phyloP scores from a whole-genome alignment of 2,888 invertebrate genomes.

The Didymodactylos carnosus region DNA sequence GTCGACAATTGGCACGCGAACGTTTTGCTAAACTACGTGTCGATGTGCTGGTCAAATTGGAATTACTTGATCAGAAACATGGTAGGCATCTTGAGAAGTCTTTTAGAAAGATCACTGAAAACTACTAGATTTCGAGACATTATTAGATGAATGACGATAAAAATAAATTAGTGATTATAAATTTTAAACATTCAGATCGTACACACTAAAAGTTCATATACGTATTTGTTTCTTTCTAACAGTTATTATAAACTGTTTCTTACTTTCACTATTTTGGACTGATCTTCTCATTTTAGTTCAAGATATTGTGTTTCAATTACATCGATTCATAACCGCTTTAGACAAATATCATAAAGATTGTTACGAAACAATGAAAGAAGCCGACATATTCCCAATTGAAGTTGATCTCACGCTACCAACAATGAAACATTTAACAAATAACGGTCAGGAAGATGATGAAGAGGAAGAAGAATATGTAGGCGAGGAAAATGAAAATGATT shows the following conservation, averaged over 20 bases:
- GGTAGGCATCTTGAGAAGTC: too few relatives aligned
- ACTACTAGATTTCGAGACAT: too few relatives aligned
- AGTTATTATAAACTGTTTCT: neutral
- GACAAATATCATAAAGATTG: slow-evolving; percentile 56
- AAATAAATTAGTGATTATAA: neutral
- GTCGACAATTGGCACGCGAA: slow-evolving; percentile 74
- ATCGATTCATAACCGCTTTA: slow-evolving; percentile 62
- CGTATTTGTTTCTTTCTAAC: neutral
- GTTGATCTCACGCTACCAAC: slow-evolving; percentile 49
- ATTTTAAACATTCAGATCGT: too few relatives aligned
- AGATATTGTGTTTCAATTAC: slow-evolving; percentile 56
- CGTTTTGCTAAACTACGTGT: slow-evolving; percentile 56
- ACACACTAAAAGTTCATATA: too few relatives aligned
- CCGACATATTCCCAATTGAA: slow-evolving; percentile 72
- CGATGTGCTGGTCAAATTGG: slow-evolving; percentile 71
- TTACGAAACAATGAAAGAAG: slow-evolving; percentile 50
- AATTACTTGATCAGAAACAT: slow-evolving; percentile 91
- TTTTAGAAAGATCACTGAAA: neutral
- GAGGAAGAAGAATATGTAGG: neutral
- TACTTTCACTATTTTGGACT: too few relatives aligned
- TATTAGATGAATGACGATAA: neutral
- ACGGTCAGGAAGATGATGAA: neutral
- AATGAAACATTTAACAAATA: neutral
- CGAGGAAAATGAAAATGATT: neutral
- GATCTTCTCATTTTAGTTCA: slow-evolving; percentile 44